These are phyloP conservation scores for Leptopilina drosophilae DNA, from an alignment of 2,888 invertebrate species.

Conservation along the genomic window DNA sequence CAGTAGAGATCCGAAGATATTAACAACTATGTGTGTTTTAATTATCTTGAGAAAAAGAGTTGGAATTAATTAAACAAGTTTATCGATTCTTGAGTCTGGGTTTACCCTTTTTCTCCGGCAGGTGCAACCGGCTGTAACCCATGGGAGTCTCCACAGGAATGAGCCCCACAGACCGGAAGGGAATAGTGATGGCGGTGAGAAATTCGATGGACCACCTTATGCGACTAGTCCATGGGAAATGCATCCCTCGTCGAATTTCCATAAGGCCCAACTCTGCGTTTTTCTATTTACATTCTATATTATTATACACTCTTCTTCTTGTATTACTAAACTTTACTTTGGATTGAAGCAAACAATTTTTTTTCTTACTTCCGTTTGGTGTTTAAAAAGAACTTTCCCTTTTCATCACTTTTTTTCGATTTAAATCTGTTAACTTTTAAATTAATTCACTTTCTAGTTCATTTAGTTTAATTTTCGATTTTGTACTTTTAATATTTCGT, in stretches of 20 bases:
- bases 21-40: slow-evolving; percentile 51
- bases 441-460: too few species aligned
- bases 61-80: slow-evolving; percentile 70
- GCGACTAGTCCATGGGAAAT: slow-evolving; percentile 74
- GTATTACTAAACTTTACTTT: background rate
- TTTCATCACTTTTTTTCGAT: too few species aligned
- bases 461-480: too few species aligned
- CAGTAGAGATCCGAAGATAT: slow-evolving; percentile 60
- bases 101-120: slow-evolving; percentile 59
- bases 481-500: too few species aligned
- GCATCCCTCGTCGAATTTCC: slow-evolving; percentile 58
- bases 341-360: too few species aligned
- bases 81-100: slow-evolving; percentile 59
- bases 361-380: too few species aligned
- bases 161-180: slow-evolving; percentile 45
- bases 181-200: slow-evolving; percentile 64
- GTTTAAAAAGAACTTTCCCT: too few species aligned
- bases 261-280: background rate
- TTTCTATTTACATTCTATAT: slow-evolving; percentile 15
- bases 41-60: slow-evolving; percentile 67
- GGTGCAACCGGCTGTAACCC: slow-evolving; percentile 62
- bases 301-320: slow-evolving; percentile 7
- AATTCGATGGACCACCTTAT: slow-evolving; percentile 72
- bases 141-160: slow-evolving; percentile 64
- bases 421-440: too few species aligned